A percentile compares a stretch with the other conserved stretches of the same genome.
Evolutionary conservation across 1,140 invertebrate species (phyloP).

Genomic region (Trichonephila inaurata): DNA sequence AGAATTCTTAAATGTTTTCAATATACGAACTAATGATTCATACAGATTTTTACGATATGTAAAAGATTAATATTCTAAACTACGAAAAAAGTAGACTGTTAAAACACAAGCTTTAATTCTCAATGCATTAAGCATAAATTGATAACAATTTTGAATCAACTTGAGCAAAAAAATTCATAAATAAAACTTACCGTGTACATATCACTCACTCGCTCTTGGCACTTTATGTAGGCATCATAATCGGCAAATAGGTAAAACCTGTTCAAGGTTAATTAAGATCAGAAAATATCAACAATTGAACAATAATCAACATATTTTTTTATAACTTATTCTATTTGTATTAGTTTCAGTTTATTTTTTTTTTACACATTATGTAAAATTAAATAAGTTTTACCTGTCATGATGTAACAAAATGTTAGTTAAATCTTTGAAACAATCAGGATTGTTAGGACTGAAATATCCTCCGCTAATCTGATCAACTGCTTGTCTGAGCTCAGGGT

Average conservation of each 20-base stretch:
- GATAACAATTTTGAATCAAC: not conserved
- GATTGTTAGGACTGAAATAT: slow-evolving; percentile 97
- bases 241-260: slow-evolving; percentile 95
- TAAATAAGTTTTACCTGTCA: slow-evolving; percentile 84
- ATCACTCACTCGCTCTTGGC: slow-evolving; percentile 93
- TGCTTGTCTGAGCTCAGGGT: slow-evolving; percentile 94
- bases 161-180: not conserved
- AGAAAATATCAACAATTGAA: too few relatives aligned
- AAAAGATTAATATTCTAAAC: too few relatives aligned
- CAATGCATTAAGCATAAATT: too few relatives aligned
- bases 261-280: not conserved
- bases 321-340: too few relatives aligned
- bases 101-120: too few relatives aligned
- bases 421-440: slow-evolving; percentile 94
- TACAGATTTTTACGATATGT: too few relatives aligned
- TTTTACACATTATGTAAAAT: too few relatives aligned
- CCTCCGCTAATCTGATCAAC: slow-evolving; percentile 98
- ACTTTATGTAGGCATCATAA: slow-evolving; percentile 96
- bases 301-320: too few relatives aligned
- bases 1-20: too few relatives aligned
- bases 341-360: too few relatives aligned
- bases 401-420: slow-evolving; percentile 95
- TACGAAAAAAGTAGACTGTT: too few relatives aligned
- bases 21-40: too few relatives aligned
- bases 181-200: slow-evolving; percentile 79